Evolutionary conservation across 2,797 vertebrate species (phyloP).

Genomic region (Paramormyrops hopkinsi): DNA sequence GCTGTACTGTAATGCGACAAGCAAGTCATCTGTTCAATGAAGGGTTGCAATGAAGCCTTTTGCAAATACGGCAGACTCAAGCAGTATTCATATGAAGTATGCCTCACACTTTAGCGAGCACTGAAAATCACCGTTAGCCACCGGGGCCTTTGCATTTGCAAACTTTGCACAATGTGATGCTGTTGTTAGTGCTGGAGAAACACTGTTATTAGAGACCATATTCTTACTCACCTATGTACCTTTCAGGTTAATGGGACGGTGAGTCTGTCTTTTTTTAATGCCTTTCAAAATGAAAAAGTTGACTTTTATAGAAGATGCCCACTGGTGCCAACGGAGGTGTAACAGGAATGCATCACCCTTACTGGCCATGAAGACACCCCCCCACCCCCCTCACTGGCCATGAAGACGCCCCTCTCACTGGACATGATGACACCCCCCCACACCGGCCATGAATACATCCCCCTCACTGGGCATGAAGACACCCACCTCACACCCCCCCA

Average conservation of each 20-base stretch:
- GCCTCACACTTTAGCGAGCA: not conserved
- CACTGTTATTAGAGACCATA: not conserved
- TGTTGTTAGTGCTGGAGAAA: not conserved
- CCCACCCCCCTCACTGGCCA: not conserved
- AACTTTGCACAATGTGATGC: not conserved
- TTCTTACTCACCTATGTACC: not conserved
- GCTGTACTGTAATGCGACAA: not conserved
- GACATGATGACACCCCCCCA: not conserved
- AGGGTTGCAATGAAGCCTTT: not conserved
- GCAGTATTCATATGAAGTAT: not conserved
- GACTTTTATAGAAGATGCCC: not conserved
- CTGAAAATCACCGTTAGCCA: not conserved
- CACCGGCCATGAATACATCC: too few species aligned
- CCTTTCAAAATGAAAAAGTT: not conserved
- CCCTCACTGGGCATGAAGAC: not conserved
- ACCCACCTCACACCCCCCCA: not conserved
- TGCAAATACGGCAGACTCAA: not conserved
- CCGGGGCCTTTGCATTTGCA: not conserved
- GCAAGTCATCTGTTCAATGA: not conserved
- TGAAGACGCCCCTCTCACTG: not conserved
- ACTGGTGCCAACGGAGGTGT: not conserved
- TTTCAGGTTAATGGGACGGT: not conserved
- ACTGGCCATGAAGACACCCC: not conserved
- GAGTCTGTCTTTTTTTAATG: not conserved
- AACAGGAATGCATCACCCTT: not conserved